Percentiles rank a stretch among this genome's conserved stretches.
Evolutionary conservation across 2,888 invertebrate genomes (phyloP).

Genomic region (Agrypnus murinus): DNA sequence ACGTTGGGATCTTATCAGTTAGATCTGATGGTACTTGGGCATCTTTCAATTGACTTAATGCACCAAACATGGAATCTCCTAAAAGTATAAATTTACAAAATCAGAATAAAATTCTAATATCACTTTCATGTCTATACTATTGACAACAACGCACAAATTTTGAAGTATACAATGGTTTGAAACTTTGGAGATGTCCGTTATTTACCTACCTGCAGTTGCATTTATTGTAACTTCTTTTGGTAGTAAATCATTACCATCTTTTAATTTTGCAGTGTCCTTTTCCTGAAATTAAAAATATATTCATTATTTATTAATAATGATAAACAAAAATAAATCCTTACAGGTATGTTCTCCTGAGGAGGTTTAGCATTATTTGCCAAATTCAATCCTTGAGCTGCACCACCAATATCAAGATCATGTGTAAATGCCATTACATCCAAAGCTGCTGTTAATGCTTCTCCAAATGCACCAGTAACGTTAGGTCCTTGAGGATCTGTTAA

Average conservation of each 20-base stretch:
- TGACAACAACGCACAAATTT: too few species aligned
- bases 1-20: neutral
- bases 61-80: constrained; percentile 62
- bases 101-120: too few species aligned
- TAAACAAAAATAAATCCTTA: neutral
- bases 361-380: constrained; percentile 60
- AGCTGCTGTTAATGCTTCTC: constrained; percentile 82
- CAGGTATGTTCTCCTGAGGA: constrained; percentile 16
- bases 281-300: constrained; percentile 5
- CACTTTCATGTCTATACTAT: too few species aligned
- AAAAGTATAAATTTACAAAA: too few species aligned
- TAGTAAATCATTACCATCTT: constrained; percentile 2
- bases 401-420: constrained; percentile 74
- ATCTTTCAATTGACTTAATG: constrained; percentile 64
- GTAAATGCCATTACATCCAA: constrained; percentile 90
- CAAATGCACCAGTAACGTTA: constrained; percentile 72
- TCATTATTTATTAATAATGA: neutral
- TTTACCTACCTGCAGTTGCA: neutral
- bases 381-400: constrained; percentile 63
- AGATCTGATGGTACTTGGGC: constrained; percentile 55
- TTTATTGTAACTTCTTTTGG: constrained; percentile 34
- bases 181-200: too few species aligned
- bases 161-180: too few species aligned
- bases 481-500: constrained; percentile 65
- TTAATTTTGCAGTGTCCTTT: constrained; percentile 7